Percentiles rank a stretch among this genome's conserved stretches.
phyloP scores from a whole-genome alignment of 1,140 invertebrate genomes.

The Platorchestia sp. region DNA sequence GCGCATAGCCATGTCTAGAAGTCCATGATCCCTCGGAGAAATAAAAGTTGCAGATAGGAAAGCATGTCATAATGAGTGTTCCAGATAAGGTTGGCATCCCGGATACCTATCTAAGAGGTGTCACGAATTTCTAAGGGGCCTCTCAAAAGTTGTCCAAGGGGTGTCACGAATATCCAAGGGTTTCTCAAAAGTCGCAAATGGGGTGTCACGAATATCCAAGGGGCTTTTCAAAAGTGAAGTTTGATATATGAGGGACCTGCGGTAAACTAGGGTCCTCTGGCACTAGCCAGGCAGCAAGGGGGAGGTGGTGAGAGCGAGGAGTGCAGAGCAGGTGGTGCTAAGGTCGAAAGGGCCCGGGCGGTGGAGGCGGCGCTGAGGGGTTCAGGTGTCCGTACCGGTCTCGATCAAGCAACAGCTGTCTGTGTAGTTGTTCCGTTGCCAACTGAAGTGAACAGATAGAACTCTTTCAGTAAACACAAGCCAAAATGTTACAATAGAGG shows the following conservation, averaged over 20 bases:
- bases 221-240: not conserved
- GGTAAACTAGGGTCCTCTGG: not conserved
- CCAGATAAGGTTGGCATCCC: no score
- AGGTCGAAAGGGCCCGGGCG: not conserved
- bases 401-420: slow-evolving; percentile 17
- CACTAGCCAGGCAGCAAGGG: not conserved
- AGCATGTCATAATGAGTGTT: not conserved
- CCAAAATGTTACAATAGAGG: not conserved
- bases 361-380: slow-evolving; percentile 5
- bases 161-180: not conserved
- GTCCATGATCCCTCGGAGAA: not conserved
- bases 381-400: slow-evolving; percentile 45
- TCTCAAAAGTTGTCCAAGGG: not conserved
- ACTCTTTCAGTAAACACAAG: no score
- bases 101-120: no score
- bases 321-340: not conserved
- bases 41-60: not conserved
- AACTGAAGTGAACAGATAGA: not conserved
- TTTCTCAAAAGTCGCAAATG: not conserved
- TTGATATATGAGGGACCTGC: not conserved
- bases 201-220: not conserved
- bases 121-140: not conserved
- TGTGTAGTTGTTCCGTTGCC: slow-evolving; percentile 15
- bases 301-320: not conserved
- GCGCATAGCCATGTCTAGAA: not conserved